Evolutionary conservation across 1,140 invertebrate species (phyloP).

Genomic region (Plectrocnemia conspersa): DNA sequence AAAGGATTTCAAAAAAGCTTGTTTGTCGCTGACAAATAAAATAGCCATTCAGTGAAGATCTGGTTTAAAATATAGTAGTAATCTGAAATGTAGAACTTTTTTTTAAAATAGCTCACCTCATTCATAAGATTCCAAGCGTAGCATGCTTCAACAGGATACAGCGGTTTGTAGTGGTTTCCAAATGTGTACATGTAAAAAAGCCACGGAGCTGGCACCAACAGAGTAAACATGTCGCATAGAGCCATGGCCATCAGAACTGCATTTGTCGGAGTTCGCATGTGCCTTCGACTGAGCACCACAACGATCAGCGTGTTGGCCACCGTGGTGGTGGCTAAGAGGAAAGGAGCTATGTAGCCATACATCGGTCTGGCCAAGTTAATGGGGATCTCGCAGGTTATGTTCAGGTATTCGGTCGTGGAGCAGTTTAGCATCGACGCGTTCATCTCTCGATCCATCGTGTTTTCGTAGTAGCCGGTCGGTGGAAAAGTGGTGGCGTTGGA

Average conservation of each 20-base stretch:
- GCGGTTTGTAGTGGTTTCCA: slow-evolving; percentile 74
- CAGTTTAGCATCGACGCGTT: background rate
- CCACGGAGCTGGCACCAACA: slow-evolving; percentile 82
- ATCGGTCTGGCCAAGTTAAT: slow-evolving; percentile 63
- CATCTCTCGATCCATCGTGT: background rate
- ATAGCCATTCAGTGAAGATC: background rate
- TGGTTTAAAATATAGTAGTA: background rate
- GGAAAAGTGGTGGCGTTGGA: background rate
- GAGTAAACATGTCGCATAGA: slow-evolving; percentile 86
- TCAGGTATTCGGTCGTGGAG: slow-evolving; percentile 44
- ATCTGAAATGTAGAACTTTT: no score
- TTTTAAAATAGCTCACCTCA: slow-evolving; percentile 57
- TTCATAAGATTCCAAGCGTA: slow-evolving; percentile 75
- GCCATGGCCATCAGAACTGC: slow-evolving; percentile 85
- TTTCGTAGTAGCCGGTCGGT: background rate
- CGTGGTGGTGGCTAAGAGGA: slow-evolving; percentile 82
- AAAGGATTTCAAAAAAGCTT: no score
- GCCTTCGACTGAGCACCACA: slow-evolving; percentile 66
- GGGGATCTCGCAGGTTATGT: slow-evolving; percentile 62
- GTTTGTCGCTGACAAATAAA: background rate
- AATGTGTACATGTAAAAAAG: slow-evolving; percentile 88
- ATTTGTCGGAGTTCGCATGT: slow-evolving; percentile 84
- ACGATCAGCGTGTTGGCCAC: slow-evolving; percentile 86
- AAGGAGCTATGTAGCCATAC: slow-evolving; percentile 77
- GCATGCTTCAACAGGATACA: slow-evolving; percentile 68